Conservation (phyloP, 2,888 invertebrate genomes). For the Catocala sponsa region DNA sequence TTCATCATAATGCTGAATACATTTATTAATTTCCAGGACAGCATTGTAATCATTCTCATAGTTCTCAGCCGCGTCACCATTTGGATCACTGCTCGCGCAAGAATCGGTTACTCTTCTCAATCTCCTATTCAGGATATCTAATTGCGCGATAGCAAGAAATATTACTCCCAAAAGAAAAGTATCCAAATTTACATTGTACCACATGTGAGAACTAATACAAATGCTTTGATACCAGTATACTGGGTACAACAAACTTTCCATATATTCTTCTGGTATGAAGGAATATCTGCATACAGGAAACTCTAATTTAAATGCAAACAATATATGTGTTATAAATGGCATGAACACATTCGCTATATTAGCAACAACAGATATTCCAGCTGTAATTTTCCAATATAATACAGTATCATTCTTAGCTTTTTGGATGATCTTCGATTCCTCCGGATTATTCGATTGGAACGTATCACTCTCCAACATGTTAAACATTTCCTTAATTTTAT, state of each 20-base stretch:
- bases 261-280: slow-evolving; percentile 63
- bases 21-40: slow-evolving; percentile 58
- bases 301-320: slow-evolving; percentile 52
- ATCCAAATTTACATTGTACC: slow-evolving; percentile 66
- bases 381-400: slow-evolving; percentile 65
- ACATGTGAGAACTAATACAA: slow-evolving; percentile 66
- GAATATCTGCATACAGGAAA: slow-evolving; percentile 68
- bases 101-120: slow-evolving; percentile 56
- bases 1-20: slow-evolving; percentile 63
- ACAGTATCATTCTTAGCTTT: slow-evolving; percentile 61
- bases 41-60: slow-evolving; percentile 35
- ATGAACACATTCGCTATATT: slow-evolving; percentile 55
- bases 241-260: slow-evolving; percentile 57
- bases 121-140: slow-evolving; percentile 66
- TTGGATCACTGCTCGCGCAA: slow-evolving; percentile 13
- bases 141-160: slow-evolving; percentile 68
- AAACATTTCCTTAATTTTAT: slow-evolving; percentile 60
- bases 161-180: slow-evolving; percentile 70
- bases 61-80: slow-evolving; percentile 17
- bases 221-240: slow-evolving; percentile 68
- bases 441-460: slow-evolving; percentile 61
- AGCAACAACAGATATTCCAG: slow-evolving; percentile 57
- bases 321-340: slow-evolving; percentile 61
- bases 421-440: slow-evolving; percentile 55
- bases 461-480: slow-evolving; percentile 64